Evolutionary conservation across 2,888 invertebrate genomes (phyloP), one percentile per base, ranked within the genome.

Genomic region (Fabriciana adippe): DNA sequence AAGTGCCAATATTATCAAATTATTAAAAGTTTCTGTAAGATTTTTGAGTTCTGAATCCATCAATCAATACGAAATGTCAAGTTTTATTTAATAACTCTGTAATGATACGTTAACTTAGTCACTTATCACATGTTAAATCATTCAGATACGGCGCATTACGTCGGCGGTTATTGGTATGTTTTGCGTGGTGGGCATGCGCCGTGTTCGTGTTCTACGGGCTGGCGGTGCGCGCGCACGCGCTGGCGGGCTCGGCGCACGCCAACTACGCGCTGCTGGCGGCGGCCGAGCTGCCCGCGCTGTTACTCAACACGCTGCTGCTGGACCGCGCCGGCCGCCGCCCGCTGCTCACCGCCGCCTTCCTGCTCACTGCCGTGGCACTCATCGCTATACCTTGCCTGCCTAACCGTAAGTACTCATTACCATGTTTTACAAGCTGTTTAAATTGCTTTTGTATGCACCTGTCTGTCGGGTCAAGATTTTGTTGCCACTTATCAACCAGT

Each of bases 171-270:
- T 74, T 76, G 73, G 89, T 90, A 62, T 91, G 90, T 81, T 87
- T 84, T 81, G 84, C 82, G 76, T 91, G 91, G 91, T 91, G 91
- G 91, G 74, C 84, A 73, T 86, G 86, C 11, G 89, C 87, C 2
- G 90, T 91, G 78, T 88, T 91, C 84, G 91, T 91, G 81, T 90
- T 89, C 83, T 91, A 90, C 84, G 91, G 90, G 70, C 84, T 90
- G 79, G 91, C 91, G 41, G 91, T 87, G 74, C 84, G 84, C 65
- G 81, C 90, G 79, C 88, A 85, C 76, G 82, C 86, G 73, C 83
- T 90, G 74, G 81, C 84, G 11, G 89, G 89, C 72, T 83, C 86
- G 16, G 76, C 81, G 75, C 90, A 90, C 80, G 81, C 75, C 68
- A 90, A 85, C 78, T 90, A 86, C 82, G 89, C 86, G 75, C 83